Evolutionary conservation across 2,113 vertebrate species (phyloP).

Genomic region (Aphyosemion australe): DNA sequence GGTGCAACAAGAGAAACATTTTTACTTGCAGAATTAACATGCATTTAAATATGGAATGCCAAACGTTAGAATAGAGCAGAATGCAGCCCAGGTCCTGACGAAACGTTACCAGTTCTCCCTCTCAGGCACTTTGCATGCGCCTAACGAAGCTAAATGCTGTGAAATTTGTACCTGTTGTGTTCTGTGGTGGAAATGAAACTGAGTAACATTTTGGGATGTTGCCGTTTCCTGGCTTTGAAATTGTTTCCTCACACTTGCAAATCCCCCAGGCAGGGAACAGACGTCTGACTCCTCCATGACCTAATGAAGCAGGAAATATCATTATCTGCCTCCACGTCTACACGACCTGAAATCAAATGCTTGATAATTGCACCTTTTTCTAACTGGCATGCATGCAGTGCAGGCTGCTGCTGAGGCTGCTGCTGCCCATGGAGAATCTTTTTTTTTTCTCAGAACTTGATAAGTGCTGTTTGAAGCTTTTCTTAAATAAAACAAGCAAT

Average conservation of each 20-base stretch:
- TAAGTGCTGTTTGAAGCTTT: conserved; percentile 17
- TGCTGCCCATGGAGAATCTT: conserved; percentile 10
- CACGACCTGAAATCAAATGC: conserved; percentile 54
- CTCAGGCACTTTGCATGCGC: conserved; percentile 35
- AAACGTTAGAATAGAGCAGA: conserved; percentile 11
- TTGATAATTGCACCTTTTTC: conserved; percentile 38
- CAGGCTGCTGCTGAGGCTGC: conserved; percentile 7
- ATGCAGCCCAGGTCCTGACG: conserved; percentile 3
- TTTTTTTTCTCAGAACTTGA: conserved; percentile 14
- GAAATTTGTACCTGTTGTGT: conserved; percentile 82
- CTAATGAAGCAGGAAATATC: conserved; percentile 78
- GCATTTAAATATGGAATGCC: conserved; percentile 28
- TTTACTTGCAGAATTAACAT: conserved; percentile 33
- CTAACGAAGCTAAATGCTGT: conserved; percentile 9
- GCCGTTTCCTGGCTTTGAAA: conserved; percentile 85
- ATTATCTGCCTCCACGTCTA: conserved; percentile 65
- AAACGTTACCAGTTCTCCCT: conserved; percentile 4
- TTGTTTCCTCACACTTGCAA: conserved; percentile 90
- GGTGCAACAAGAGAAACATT: conserved; percentile 10
- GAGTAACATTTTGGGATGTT: conserved; percentile 81
- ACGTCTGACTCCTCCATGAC: conserved; percentile 86
- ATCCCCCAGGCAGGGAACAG: conserved; percentile 87
- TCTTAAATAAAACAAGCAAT: conserved; percentile 31
- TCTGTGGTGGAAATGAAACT: conserved; percentile 83
- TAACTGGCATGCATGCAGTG: conserved; percentile 18